Evolutionary conservation across 2,797 vertebrate species (phyloP).

Genomic region (Epinephelus coioides): DNA sequence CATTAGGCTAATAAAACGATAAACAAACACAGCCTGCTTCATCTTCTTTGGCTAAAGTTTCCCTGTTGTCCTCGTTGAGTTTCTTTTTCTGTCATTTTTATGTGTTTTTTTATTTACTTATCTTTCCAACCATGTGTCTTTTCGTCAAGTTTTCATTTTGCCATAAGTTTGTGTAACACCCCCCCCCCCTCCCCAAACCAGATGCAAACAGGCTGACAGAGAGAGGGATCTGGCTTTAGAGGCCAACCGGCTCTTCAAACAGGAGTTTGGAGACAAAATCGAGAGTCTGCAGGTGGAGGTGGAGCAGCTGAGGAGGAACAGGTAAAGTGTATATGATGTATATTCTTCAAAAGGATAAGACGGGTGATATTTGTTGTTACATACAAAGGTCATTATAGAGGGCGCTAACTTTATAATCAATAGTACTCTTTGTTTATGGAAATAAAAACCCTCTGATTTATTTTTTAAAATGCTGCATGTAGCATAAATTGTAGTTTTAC

Average conservation of each 20-base stretch:
- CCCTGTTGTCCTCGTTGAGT: neutral
- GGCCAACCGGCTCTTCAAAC: conserved; percentile 97
- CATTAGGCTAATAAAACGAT: conserved; percentile 92
- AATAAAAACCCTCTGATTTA: neutral
- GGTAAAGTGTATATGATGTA: conserved; percentile 78
- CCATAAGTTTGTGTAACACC: conserved; percentile 92
- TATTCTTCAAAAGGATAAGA: too few species aligned
- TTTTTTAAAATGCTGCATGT: neutral
- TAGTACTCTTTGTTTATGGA: neutral
- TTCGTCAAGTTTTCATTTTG: conserved; percentile 80
- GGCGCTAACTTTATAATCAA: neutral
- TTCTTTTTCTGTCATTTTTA: conserved; percentile 2
- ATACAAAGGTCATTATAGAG: too few species aligned
- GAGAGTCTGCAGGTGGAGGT: conserved; percentile 94
- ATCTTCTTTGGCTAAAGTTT: conserved; percentile 71
- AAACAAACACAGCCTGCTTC: conserved; percentile 88
- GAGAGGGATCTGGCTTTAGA: conserved; percentile 90
- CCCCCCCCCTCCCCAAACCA: conserved; percentile 85
- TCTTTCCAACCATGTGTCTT: conserved; percentile 72
- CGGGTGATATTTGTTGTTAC: too few species aligned
- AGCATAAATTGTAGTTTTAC: neutral
- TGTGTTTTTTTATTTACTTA: conserved; percentile 52
- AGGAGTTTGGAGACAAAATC: conserved; percentile 99
- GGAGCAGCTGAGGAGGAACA: conserved; percentile 91
- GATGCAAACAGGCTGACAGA: conserved; percentile 93